phyloP scores from a whole-genome alignment of 2,888 invertebrate genomes.

The Xestoiulus laeticollis region DNA sequence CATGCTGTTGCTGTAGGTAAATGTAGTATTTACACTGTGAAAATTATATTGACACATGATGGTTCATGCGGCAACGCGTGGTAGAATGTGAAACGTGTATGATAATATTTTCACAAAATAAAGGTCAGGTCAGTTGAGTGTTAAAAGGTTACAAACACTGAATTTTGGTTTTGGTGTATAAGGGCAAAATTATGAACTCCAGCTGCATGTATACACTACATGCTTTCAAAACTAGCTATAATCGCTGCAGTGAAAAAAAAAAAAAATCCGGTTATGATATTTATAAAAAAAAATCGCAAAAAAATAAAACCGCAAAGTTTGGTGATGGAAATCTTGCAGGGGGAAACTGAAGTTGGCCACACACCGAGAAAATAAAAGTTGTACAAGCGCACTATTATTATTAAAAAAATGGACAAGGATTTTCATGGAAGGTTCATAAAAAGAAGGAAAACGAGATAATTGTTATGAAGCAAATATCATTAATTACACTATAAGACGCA shows the following conservation, averaged over 20 bases:
- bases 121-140: background rate
- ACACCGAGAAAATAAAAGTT: background rate
- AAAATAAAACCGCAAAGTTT: background rate
- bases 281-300: background rate
- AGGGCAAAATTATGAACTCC: background rate
- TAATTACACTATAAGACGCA: conserved; percentile 15
- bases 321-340: conserved; percentile 24
- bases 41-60: background rate
- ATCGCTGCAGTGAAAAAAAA: background rate
- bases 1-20: background rate
- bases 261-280: conserved; percentile 27
- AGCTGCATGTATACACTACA: background rate
- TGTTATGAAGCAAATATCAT: conserved; percentile 31
- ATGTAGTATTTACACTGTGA: background rate
- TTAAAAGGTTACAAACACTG: conserved; percentile 24
- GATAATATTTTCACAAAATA: background rate
- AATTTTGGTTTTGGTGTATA: background rate
- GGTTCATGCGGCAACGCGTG: background rate
- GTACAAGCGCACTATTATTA: conserved; percentile 28
- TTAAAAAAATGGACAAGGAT: background rate
- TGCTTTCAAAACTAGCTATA: background rate
- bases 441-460: conserved; percentile 35
- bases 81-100: too few species aligned
- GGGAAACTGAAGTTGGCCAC: conserved; percentile 6
- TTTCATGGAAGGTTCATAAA: background rate